Evolutionary conservation across 2,888 invertebrate genomes (phyloP), one percentile per base, ranked within the genome.

Genomic region (Belgica antarctica): DNA sequence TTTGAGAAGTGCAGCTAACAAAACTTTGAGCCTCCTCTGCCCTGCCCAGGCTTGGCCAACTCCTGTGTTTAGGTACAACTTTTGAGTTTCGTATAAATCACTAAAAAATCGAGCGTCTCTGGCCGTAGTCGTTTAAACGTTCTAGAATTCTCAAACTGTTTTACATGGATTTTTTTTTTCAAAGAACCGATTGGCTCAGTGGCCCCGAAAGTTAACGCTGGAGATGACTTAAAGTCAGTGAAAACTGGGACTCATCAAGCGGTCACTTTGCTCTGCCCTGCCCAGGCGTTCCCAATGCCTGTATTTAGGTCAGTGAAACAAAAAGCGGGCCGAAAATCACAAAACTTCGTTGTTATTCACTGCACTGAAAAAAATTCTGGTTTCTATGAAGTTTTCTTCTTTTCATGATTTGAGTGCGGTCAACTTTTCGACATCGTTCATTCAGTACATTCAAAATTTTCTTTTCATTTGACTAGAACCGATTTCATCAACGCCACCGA

Each of bases 181-280:
- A n/a, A n/a, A 88, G 87, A 88, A 77, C 88, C 88, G 15, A 84
- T 88, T 71, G 87, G 87, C 73, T 85, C 86, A 73, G 86, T 87
- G 73, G 82, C 85, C 28, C 88, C 88, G 47, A 87, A 86, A 78
- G 85, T 88, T 74, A 84, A 87, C 73, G 82, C 84, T 61, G 81
- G 85, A 76, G 83, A 86, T 74, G 85, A 59, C 25, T 76, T 77
- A 69, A 77, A 74, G 71, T 78, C 77, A 47, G 77, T 76, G 62
- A 59, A 27, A 24, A 27, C 25, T 12, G 59, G 27, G 27, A 12
- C 12, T 72, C 80, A 82, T 78, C 80, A 77, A 65, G 82, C 81
- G 71, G 75, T 86, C 73, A 84, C 87, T 65, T 82, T 90, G 73
- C 82, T 81, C 66, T 83, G 83, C 75, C 83, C 83, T 22, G 84